Conservation (phyloP, 2,888 invertebrate species). For the Criorhina ranunculi region DNA sequence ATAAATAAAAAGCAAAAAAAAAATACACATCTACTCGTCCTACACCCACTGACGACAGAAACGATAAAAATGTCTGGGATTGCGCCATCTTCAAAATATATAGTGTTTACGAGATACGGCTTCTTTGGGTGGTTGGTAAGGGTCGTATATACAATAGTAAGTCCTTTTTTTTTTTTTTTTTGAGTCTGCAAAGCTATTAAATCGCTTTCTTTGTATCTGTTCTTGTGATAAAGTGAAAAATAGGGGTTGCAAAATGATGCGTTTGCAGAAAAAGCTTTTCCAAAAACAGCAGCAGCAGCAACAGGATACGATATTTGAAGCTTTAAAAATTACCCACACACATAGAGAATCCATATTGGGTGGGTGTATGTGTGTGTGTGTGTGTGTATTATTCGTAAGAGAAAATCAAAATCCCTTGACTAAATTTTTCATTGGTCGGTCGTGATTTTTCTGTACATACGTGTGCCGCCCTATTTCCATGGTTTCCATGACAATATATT, state of each 20-base stretch:
- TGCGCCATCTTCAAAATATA: conserved; percentile 57
- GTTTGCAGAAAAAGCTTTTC: conserved; percentile 48
- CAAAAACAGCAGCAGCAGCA: conserved; percentile 59
- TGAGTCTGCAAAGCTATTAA: conserved; percentile 57
- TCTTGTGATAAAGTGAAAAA: conserved; percentile 27
- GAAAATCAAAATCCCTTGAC: conserved; percentile 85
- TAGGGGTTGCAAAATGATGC: conserved; percentile 42
- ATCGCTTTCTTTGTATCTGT: conserved; percentile 9
- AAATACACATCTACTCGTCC: conserved; percentile 41
- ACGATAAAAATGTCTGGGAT: conserved; percentile 84
- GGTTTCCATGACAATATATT: conserved; percentile 72
- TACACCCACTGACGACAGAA: conserved; percentile 80
- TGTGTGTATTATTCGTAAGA: conserved; percentile 77
- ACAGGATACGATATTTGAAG: conserved; percentile 54
- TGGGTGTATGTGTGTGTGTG: conserved; percentile 40
- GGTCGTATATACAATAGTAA: conserved; percentile 17
- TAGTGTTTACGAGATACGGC: conserved; percentile 45
- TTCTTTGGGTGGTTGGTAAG: too few relatives aligned
- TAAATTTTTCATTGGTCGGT: conserved; percentile 85
- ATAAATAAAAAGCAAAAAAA: conserved; percentile 51
- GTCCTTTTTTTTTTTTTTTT: too few relatives aligned
- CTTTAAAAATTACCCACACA: conserved; percentile 55
- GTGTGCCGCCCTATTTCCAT: conserved; percentile 67
- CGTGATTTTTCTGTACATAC: conserved; percentile 83
- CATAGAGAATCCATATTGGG: conserved; percentile 18